These are phyloP conservation scores for Sula dactylatra DNA, from an alignment of 2,113 vertebrate genomes.

Conservation along the genomic window DNA sequence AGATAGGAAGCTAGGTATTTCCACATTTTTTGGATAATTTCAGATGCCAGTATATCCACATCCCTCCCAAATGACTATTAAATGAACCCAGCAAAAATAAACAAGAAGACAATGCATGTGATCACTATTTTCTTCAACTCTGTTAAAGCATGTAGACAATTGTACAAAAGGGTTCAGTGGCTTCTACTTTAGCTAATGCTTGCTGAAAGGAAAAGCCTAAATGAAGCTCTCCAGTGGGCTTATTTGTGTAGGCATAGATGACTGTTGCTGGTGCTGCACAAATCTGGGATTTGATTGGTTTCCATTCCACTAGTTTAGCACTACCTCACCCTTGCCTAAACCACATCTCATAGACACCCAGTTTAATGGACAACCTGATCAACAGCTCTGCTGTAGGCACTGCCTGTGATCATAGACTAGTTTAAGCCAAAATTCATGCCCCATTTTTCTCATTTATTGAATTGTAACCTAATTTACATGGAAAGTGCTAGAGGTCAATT, in stretches of 20 bases:
- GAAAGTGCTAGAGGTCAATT: neutral
- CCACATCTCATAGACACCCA: neutral
- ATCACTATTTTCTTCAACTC: neutral
- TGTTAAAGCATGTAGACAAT: neutral
- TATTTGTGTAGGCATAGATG: neutral
- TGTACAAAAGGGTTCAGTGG: neutral
- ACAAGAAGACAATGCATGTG: neutral
- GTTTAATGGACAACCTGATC: neutral
- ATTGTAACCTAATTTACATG: neutral
- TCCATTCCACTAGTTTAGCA: neutral
- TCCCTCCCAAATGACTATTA: neutral
- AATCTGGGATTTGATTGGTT: neutral
- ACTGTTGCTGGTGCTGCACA: neutral
- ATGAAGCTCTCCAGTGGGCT: neutral
- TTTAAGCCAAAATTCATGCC: neutral
- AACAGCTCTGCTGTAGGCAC: neutral
- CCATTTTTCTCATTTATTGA: neutral
- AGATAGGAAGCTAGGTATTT: neutral
- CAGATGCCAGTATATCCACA: neutral
- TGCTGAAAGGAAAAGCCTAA: neutral
- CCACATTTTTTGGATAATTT: neutral
- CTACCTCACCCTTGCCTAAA: neutral
- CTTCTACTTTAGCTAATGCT: neutral
- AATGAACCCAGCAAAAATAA: neutral
- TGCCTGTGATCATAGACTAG: accelerated